phyloP scores from a whole-genome alignment of 2,888 invertebrate species.

The Apeira syringaria region DNA sequence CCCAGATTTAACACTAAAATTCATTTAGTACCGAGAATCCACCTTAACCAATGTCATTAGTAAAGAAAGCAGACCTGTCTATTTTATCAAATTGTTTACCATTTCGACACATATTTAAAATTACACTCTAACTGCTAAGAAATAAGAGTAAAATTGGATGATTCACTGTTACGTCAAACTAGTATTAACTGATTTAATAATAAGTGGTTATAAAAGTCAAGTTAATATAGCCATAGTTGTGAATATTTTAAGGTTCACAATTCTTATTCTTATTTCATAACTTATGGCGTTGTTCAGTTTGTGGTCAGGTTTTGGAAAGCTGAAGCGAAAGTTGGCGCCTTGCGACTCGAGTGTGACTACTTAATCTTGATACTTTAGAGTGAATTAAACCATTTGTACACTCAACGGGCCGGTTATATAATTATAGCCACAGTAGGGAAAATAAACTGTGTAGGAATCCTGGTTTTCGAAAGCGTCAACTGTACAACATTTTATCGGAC shows the following conservation, averaged over 20 bases:
- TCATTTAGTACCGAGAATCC: conserved; percentile 37
- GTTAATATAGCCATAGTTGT: conserved; percentile 18
- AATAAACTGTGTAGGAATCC: conserved; percentile 5
- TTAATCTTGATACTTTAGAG: conserved; percentile 58
- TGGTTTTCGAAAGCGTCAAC: conserved; percentile 2
- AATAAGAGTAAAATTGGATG: conserved; percentile 38
- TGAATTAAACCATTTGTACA: conserved; percentile 23
- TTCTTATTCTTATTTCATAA: conserved; percentile 25
- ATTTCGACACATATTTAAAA: conserved; percentile 17
- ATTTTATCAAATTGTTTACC: conserved; percentile 38
- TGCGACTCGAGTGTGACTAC: conserved; percentile 55
- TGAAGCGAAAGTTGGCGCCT: conserved; percentile 73
- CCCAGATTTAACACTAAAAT: conserved; percentile 42
- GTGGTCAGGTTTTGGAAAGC: conserved; percentile 73
- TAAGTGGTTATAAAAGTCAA: conserved; percentile 16
- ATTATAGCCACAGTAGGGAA: conserved; percentile 20
- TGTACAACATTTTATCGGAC: neutral
- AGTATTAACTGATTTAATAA: neutral
- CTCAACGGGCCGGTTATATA: conserved; percentile 24
- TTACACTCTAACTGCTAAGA: conserved; percentile 15
- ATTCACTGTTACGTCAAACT: conserved; percentile 22
- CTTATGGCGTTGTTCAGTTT: conserved; percentile 49
- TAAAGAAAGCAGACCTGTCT: conserved; percentile 53
- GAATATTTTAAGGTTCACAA: conserved; percentile 23
- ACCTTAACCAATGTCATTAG: conserved; percentile 56